Evolutionary conservation across 2,888 invertebrate genomes (phyloP), one percentile per base, ranked within the genome.

Genomic region (Corbicula japonica): DNA sequence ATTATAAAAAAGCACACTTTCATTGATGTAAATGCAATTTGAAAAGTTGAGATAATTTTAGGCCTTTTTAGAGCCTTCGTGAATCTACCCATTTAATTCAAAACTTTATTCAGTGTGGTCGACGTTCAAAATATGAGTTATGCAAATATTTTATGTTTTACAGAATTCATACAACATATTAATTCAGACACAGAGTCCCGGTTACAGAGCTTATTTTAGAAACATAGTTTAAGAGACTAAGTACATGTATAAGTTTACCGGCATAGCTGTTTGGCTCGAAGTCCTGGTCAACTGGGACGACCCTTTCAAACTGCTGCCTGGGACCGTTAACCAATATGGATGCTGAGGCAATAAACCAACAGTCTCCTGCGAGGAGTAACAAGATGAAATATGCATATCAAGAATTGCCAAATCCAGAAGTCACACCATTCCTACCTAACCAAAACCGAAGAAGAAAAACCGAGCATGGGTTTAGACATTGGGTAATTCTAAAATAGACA

Each of bases 311-410:
- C 77, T 99, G 95, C 91, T 96, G 96, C 79, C 95, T 95, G 91
- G 97, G 96, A 4, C 89, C 86, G 86, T 98, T 95, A 0, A 99
- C 98, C 35, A 99, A 94, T 34, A 99, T 94, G 94, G 98, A 98
- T 15, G 99, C 98, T 0, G 98, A 96, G 0, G 98, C 98, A 72
- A 99, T 94, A 12, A 98, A 95, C 99, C 99, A 99, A 93, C 99
- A 99, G 93, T 99, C 98, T 0, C 98, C 95, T 95, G 85, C 0
- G 89, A 84, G n/a, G n/a, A n/a, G n/a, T n/a, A n/a, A n/a, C n/a
- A n/a, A n/a, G n/a, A n/a, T n/a, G n/a, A n/a, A n/a, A n/a, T n/a
- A n/a, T n/a, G n/a, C 46, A 58, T n/a, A n/a, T n/a, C n/a, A n/a
- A n/a, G n/a, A n/a, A n/a, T n/a, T n/a, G n/a, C n/a, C n/a, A n/a